Percentiles rank a stretch among this genome's conserved stretches.
phyloP scores from a whole-genome alignment of 2,888 invertebrate species.

The Zygothrica quintamaculata region DNA sequence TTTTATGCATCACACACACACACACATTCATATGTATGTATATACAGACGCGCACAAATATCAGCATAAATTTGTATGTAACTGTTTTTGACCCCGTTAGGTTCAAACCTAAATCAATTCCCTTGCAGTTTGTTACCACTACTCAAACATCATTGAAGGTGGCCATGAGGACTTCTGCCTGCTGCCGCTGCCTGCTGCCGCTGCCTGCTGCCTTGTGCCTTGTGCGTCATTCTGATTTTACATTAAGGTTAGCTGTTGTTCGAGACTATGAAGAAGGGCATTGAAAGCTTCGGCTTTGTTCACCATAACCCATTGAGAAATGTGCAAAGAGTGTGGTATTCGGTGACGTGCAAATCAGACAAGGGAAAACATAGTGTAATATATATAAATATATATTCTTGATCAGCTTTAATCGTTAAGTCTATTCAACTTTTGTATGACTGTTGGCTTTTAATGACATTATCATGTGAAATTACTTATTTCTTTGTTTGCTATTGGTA shows the following conservation, averaged over 20 bases:
- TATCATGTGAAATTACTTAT: too few relatives aligned
- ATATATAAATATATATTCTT: too few relatives aligned
- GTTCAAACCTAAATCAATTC: slow-evolving; percentile 53
- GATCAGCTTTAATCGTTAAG: too few relatives aligned
- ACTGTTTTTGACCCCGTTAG: slow-evolving; percentile 65
- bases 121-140: slow-evolving; percentile 33
- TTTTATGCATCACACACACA: background rate
- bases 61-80: background rate
- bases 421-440: too few relatives aligned
- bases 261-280: slow-evolving; percentile 70
- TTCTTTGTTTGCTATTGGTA: too few relatives aligned
- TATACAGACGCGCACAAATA: slow-evolving; percentile 19
- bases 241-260: slow-evolving; percentile 10
- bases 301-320: too few relatives aligned
- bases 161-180: background rate
- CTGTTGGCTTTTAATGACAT: too few relatives aligned
- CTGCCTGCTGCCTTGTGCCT: too few relatives aligned
- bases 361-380: too few relatives aligned
- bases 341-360: too few relatives aligned
- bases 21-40: background rate
- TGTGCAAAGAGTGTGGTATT: too few relatives aligned
- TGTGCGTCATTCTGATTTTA: slow-evolving; percentile 55
- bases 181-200: too few relatives aligned
- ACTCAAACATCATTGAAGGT: slow-evolving; percentile 26
- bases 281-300: slow-evolving; percentile 64